Evolutionary conservation across 2,888 invertebrate genomes (phyloP).

Genomic region (Trissonchulus sp.): DNA sequence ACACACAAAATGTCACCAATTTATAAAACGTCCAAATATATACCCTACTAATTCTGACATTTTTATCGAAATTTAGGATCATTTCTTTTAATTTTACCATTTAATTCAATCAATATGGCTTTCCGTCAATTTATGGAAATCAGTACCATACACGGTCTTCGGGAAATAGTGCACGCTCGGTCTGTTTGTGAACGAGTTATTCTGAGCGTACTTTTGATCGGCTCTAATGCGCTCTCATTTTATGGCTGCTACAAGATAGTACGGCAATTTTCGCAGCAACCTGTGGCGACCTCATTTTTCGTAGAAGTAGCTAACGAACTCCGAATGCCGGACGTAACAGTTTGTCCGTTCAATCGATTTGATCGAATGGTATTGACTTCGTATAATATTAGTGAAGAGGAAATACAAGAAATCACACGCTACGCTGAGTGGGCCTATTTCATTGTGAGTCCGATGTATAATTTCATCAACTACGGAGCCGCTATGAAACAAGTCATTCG

Average conservation of each 20-base stretch:
- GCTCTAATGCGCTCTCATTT: slow-evolving; percentile 5
- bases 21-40: too few relatives aligned
- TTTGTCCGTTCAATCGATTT: slow-evolving; percentile 26
- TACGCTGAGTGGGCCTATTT: too few relatives aligned
- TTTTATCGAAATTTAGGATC: too few relatives aligned
- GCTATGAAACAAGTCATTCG: too few relatives aligned
- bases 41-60: too few relatives aligned
- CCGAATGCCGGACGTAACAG: slow-evolving; percentile 19
- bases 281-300: slow-evolving; percentile 20
- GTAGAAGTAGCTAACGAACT: slow-evolving; percentile 4
- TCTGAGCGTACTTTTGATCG: neutral
- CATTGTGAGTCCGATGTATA: too few relatives aligned
- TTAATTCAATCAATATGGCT: too few relatives aligned
- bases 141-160: slow-evolving; percentile 23
- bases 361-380: neutral
- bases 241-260: slow-evolving; percentile 22
- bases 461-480: too few relatives aligned
- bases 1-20: too few relatives aligned
- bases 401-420: too few relatives aligned
- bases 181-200: neutral
- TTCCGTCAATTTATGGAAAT: slow-evolving; percentile 18
- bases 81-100: too few relatives aligned
- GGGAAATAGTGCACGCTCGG: slow-evolving; percentile 7
- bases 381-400: too few relatives aligned
- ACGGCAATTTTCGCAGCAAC: slow-evolving; percentile 7